phyloP scores from a whole-genome alignment of 37 sponge, comb jelly and placozoan species.

The Hexactinellida sp. region DNA sequence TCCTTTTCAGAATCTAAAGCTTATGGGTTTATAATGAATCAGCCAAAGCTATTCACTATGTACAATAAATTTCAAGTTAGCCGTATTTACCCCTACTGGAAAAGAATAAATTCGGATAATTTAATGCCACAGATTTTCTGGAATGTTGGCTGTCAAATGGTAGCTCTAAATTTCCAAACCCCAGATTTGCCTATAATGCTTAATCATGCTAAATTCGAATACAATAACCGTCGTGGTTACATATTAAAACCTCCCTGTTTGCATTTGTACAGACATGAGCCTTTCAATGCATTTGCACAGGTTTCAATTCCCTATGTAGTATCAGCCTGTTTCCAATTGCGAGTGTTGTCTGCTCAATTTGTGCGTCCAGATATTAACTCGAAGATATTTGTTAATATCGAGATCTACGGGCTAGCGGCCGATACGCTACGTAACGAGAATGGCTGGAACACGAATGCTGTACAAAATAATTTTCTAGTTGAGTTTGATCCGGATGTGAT shows the following conservation, averaged over 20 bases:
- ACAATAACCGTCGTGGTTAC: conserved; percentile 39
- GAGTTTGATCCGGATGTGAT: conserved; percentile 17
- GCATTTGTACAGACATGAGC: conserved; percentile 20
- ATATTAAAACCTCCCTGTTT: conserved; percentile 59
- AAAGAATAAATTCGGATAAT: conserved; percentile 64
- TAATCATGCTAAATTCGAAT: conserved; percentile 69
- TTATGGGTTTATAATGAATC: background rate
- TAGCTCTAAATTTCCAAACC: conserved; percentile 84
- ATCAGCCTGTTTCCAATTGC: background rate
- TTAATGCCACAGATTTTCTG: conserved; percentile 73
- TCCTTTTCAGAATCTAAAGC: conserved; percentile 2
- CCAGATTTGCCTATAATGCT: conserved; percentile 62
- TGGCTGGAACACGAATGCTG: conserved; percentile 39
- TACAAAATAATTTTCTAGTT: conserved; percentile 55
- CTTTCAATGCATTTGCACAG: background rate
- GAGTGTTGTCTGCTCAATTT: conserved; percentile 70
- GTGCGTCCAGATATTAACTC: conserved; percentile 43
- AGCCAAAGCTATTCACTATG: background rate
- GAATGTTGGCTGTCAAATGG: conserved; percentile 87
- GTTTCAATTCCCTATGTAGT: conserved; percentile 10
- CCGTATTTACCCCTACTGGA: conserved; percentile 55
- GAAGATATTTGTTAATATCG: conserved; percentile 49
- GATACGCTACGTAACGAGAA: conserved; percentile 55
- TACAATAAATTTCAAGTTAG: conserved; percentile 62
- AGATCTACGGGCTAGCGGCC: conserved; percentile 77